Conservation (phyloP, 1,140 invertebrate species). For the Vanessa atalanta region DNA sequence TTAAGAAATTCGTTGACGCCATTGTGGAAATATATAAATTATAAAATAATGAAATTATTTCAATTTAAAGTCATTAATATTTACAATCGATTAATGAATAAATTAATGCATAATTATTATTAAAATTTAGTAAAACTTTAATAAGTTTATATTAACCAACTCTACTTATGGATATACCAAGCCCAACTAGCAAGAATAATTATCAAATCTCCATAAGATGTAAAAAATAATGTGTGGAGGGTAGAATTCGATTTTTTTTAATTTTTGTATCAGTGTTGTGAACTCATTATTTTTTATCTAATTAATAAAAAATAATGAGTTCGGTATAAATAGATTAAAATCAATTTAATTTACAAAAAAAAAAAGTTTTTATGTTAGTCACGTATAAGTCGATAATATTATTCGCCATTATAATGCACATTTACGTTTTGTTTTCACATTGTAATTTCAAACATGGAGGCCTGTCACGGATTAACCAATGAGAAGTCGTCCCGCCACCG, state of each 20-base stretch:
- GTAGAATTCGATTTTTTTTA: conserved; percentile 28
- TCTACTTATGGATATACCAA: conserved; percentile 51
- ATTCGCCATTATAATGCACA: conserved; percentile 13
- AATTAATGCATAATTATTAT: conserved; percentile 52
- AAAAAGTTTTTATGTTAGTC: background rate
- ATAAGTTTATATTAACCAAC: conserved; percentile 47
- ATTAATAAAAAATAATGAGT: background rate
- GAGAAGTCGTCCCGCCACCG: conserved; percentile 45
- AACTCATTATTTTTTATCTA: background rate
- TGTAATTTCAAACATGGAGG: conserved; percentile 44
- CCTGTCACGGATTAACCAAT: conserved; percentile 58
- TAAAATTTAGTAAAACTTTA: conserved; percentile 38
- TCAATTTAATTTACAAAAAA: background rate
- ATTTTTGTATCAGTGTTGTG: background rate
- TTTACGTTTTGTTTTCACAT: conserved; percentile 8
- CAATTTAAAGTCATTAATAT: conserved; percentile 37
- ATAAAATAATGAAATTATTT: conserved; percentile 40
- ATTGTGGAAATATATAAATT: conserved; percentile 53
- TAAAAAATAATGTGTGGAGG: conserved; percentile 34
- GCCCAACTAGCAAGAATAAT: conserved; percentile 43
- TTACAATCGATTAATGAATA: conserved; percentile 49
- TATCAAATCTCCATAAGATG: conserved; percentile 5
- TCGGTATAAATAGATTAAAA: background rate
- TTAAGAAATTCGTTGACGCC: conserved; percentile 74
- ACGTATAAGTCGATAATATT: background rate